Percentiles rank a stretch among this genome's conserved stretches.
Evolutionary conservation across 2,113 vertebrate species (phyloP).

Genomic region (Alethe diademata): DNA sequence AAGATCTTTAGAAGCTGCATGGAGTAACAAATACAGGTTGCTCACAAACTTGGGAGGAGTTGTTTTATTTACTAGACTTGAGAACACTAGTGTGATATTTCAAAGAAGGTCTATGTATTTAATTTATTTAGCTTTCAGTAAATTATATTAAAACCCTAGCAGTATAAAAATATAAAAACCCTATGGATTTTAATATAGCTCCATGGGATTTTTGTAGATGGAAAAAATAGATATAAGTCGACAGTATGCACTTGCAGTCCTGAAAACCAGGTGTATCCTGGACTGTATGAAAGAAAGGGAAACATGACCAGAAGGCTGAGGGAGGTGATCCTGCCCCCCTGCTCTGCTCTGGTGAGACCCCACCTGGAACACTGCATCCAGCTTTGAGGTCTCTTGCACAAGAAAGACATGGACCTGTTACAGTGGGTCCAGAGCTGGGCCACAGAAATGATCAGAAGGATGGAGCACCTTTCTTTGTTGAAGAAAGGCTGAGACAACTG

Average conservation of each 20-base stretch:
- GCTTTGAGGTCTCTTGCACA: background rate
- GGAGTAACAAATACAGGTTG: background rate
- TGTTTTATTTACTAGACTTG: background rate
- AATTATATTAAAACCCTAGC: background rate
- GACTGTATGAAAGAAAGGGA: background rate
- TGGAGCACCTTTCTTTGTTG: background rate
- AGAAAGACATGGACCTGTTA: background rate
- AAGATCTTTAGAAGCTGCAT: background rate
- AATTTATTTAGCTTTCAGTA: background rate
- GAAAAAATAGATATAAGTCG: accelerated
- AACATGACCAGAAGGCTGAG: background rate
- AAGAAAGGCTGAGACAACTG: background rate
- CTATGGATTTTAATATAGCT: background rate
- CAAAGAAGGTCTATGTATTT: background rate
- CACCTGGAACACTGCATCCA: background rate
- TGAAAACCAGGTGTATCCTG: background rate
- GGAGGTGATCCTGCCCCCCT: background rate
- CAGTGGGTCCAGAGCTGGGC: background rate
- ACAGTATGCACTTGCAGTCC: background rate
- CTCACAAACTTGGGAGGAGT: background rate
- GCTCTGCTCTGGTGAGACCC: background rate
- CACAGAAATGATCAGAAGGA: background rate
- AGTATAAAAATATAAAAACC: background rate
- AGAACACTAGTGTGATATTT: background rate
- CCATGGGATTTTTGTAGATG: background rate